Conservation (phyloP, 2,113 vertebrate genomes). For the Saccopteryx bilineata region DNA sequence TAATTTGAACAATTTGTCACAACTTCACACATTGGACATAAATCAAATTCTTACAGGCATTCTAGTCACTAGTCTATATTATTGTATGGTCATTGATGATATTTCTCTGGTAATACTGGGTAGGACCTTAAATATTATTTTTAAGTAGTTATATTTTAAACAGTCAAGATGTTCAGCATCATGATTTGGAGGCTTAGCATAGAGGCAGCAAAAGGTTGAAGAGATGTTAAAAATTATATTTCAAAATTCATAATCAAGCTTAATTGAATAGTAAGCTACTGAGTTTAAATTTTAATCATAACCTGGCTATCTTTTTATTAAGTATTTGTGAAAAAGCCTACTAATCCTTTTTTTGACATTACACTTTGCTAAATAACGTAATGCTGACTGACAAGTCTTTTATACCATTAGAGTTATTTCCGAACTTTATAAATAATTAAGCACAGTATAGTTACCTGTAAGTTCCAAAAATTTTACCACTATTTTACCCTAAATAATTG, state of each 20-base stretch:
- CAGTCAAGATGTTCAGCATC: background rate
- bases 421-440: background rate
- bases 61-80: background rate
- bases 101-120: background rate
- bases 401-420: constrained; percentile 6
- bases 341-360: background rate
- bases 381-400: background rate
- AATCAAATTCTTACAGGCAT: background rate
- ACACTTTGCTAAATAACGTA: background rate
- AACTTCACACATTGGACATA: background rate
- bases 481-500: background rate
- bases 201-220: background rate
- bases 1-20: background rate
- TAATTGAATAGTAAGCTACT: background rate
- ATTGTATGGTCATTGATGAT: background rate
- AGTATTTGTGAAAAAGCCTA: background rate
- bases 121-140: background rate
- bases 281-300: background rate
- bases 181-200: background rate
- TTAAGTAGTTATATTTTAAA: background rate
- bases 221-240: constrained; percentile 1
- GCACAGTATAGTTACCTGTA: background rate
- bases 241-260: background rate
- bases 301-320: background rate
- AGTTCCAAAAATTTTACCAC: background rate